phyloP scores from a whole-genome alignment of 1,140 invertebrate genomes.

The Drosophila persimilis region DNA sequence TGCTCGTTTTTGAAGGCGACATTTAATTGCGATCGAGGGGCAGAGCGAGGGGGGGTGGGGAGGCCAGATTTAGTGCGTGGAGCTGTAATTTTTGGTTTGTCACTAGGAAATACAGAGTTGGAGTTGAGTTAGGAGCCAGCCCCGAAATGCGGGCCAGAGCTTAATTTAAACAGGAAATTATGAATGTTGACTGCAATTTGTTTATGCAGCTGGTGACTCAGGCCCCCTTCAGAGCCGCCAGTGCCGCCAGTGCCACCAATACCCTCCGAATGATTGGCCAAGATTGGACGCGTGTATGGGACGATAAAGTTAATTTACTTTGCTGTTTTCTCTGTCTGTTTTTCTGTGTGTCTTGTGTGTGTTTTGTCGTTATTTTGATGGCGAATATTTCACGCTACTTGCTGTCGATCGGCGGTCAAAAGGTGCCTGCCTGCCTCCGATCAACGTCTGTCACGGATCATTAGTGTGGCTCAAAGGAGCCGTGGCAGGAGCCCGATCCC shows the following conservation, averaged over 20 bases:
- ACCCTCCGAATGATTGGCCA: conserved; percentile 31
- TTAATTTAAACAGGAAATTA: conserved; percentile 82
- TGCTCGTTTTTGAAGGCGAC: conserved; percentile 68
- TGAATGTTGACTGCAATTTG: conserved; percentile 82
- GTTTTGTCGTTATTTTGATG: conserved; percentile 72
- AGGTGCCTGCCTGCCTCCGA: conserved; percentile 42
- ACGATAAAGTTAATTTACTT: conserved; percentile 78
- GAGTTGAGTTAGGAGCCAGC: conserved; percentile 69
- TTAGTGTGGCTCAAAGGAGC: conserved; percentile 59
- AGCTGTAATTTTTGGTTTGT: conserved; percentile 68
- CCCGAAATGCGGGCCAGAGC: conserved; percentile 56
- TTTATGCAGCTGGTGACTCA: conserved; percentile 79
- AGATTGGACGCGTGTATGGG: conserved; percentile 61
- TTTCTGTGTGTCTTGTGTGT: conserved; percentile 40
- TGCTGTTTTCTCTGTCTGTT: background rate
- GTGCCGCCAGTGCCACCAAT: background rate
- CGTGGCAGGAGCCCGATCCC: background rate
- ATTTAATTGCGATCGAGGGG: conserved; percentile 71
- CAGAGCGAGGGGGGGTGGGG: conserved; percentile 11
- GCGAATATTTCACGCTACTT: conserved; percentile 78
- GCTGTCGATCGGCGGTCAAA: conserved; percentile 25
- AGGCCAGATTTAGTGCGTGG: conserved; percentile 50
- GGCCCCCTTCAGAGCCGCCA: background rate
- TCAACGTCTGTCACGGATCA: conserved; percentile 72
- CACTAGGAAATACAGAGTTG: conserved; percentile 76